Percentiles rank a stretch among this genome's conserved stretches.
phyloP scores from a whole-genome alignment of 1,140 invertebrate genomes.

The Heliconius melpomene region DNA sequence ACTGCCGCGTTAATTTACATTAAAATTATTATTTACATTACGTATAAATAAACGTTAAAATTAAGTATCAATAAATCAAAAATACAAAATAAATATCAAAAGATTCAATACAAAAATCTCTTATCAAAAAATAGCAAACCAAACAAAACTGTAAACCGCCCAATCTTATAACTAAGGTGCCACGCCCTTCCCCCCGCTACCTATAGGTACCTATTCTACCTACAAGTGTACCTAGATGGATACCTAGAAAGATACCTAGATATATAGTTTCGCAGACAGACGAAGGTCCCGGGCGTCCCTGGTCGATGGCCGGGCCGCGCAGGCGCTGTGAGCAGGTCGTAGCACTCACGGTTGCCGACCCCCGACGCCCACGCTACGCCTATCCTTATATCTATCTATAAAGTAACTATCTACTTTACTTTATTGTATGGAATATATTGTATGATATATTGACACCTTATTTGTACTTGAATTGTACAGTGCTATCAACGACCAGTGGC shows the following conservation, averaged over 20 bases:
- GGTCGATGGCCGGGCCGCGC: conserved; percentile 70
- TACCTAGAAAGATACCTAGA: neutral
- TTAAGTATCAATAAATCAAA: too few species aligned
- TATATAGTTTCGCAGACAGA: neutral
- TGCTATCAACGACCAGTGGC: neutral
- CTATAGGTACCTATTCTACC: neutral
- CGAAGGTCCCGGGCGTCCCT: conserved; percentile 45
- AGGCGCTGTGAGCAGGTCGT: conserved; percentile 63
- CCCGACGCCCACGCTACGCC: conserved; percentile 37
- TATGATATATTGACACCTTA: conserved; percentile 14
- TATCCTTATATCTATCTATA: conserved; percentile 32
- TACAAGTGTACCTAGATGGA: neutral
- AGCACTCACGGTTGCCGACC: conserved; percentile 72
- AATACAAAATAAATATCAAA: neutral
- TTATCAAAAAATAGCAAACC: neutral
- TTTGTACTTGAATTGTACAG: neutral
- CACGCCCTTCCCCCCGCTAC: neutral
- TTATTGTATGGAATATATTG: conserved; percentile 7
- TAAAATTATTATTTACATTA: too few species aligned
- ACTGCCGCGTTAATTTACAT: too few species aligned
- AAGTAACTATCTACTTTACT: neutral
- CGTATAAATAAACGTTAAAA: too few species aligned
- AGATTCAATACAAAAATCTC: neutral
- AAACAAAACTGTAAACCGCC: neutral
- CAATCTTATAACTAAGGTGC: neutral